Evolutionary conservation across 53 echinoderm and acorn worm species (phyloP), one percentile per base, ranked within the genome.

Genomic region (Echinometra lucunter): DNA sequence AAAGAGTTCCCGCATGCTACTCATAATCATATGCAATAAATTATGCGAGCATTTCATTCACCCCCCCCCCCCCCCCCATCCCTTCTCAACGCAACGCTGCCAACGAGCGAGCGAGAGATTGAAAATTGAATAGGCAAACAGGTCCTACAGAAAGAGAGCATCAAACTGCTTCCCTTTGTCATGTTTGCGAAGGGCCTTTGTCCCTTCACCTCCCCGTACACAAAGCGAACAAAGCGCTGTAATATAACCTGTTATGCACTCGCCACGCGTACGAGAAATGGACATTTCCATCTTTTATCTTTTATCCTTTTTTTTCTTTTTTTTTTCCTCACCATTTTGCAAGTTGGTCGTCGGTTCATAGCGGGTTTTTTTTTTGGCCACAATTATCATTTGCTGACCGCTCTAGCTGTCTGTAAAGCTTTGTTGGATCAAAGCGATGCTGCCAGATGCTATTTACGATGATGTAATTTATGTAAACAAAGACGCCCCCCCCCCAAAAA

Each of bases 151-250:
- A 89, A 7, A 83, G 23, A 40, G n/a, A 82, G 82, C 82, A 3
- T 45, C 19, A 55, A 88, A n/a, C 88, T 57, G 15, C 89, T 8
- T 89, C 89, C 89, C 60, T 89, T 89, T 89, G 89, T 89, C 58
- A 57, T 57, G 88, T 49, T 57, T 57, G 23, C 88, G n/a, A 12
- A 27, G 37, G 35, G 35, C 40, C 89, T 89, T 89, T 89, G 89
- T 89, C 60, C 89, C 89, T 18, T 7, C 58, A 38, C 89, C 60
- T 57, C 58, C 89, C 60, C 89, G 57, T 89, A 89, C 89, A 89
- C 89, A 89, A 89, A 89, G 89, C 57, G 89, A 38, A 89, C 89
- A 89, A 89, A 89, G 89, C 57, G 27, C 58, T 0, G 89, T 60
- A 89, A 58, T 89, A 89, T 60, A 89, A 89, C 60, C 60, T 89